These are phyloP conservation scores for Tadarida brasiliensis DNA, from an alignment of 2,797 vertebrate genomes.

Conservation along the genomic window DNA sequence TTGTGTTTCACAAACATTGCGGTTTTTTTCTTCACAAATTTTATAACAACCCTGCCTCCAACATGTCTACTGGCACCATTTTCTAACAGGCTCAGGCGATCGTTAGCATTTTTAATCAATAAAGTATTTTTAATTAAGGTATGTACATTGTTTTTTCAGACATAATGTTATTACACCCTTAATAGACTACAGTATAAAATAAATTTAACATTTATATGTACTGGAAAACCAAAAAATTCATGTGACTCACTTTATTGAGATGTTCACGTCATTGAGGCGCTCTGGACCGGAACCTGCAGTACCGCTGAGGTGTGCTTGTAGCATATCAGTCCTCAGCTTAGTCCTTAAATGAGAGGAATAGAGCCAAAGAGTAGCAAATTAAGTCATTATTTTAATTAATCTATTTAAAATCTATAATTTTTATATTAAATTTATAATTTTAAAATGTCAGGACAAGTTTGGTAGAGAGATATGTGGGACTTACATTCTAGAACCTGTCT, in stretches of 20 bases:
- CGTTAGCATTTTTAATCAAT: background rate
- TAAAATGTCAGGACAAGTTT: background rate
- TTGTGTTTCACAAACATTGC: background rate
- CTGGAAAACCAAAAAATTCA: background rate
- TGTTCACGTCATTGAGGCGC: background rate
- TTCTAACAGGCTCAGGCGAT: background rate
- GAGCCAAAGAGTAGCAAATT: too few species aligned
- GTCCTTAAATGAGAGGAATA: too few species aligned
- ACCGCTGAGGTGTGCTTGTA: background rate
- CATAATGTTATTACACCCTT: background rate
- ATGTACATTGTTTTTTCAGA: background rate
- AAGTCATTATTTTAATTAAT: background rate
- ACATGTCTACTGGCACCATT: background rate
- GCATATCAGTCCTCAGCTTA: background rate
- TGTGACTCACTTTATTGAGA: background rate
- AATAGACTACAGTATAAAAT: background rate
- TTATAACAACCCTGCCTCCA: background rate
- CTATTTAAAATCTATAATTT: background rate
- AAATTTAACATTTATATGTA: background rate
- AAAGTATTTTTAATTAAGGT: background rate
- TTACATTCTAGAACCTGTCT: background rate
- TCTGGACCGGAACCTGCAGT: background rate
- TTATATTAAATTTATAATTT: background rate
- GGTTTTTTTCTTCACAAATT: background rate
- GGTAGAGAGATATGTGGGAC: background rate